Conservation (phyloP, 2,888 invertebrate species). For the Acleris emargana region DNA sequence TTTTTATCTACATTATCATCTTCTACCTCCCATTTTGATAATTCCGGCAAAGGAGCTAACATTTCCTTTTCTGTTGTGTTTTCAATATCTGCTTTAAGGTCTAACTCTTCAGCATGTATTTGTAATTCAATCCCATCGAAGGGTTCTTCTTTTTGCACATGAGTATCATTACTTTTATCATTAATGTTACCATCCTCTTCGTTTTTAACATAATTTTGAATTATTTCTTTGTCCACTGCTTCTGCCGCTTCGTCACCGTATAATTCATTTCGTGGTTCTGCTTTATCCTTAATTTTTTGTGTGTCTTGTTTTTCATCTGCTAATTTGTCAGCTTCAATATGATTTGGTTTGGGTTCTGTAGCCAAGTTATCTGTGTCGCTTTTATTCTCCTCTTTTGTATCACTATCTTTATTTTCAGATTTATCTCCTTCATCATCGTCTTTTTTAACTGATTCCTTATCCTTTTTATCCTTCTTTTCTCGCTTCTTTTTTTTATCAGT, state of each 20-base stretch:
- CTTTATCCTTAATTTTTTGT: slow-evolving; percentile 45
- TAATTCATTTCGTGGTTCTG: slow-evolving; percentile 64
- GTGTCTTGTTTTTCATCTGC: slow-evolving; percentile 47
- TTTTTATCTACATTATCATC: slow-evolving; percentile 77
- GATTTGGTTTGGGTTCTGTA: slow-evolving; percentile 44
- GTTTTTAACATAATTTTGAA: slow-evolving; percentile 82
- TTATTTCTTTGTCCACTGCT: slow-evolving; percentile 82
- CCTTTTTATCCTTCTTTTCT: slow-evolving; percentile 83
- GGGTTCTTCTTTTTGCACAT: slow-evolving; percentile 75
- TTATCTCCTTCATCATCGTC: slow-evolving; percentile 59
- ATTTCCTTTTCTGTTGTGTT: slow-evolving; percentile 79
- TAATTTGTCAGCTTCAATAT: slow-evolving; percentile 49
- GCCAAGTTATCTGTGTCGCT: slow-evolving; percentile 37
- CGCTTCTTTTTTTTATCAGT: slow-evolving; percentile 79
- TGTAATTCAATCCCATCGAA: slow-evolving; percentile 85
- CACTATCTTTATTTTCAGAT: slow-evolving; percentile 54
- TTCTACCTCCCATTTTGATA: slow-evolving; percentile 95
- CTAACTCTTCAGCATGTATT: slow-evolving; percentile 80
- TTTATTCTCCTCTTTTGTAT: slow-evolving; percentile 59
- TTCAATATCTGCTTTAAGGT: slow-evolving; percentile 80
- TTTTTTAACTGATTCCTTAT: slow-evolving; percentile 68
- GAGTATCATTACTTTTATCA: slow-evolving; percentile 58
- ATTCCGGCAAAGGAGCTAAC: slow-evolving; percentile 89
- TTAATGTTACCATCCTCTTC: slow-evolving; percentile 53
- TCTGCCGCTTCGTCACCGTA: slow-evolving; percentile 82